Base-by-base conservation (phyloP, 1,140 invertebrate genomes). In the Zelostemma sp. region DNA sequence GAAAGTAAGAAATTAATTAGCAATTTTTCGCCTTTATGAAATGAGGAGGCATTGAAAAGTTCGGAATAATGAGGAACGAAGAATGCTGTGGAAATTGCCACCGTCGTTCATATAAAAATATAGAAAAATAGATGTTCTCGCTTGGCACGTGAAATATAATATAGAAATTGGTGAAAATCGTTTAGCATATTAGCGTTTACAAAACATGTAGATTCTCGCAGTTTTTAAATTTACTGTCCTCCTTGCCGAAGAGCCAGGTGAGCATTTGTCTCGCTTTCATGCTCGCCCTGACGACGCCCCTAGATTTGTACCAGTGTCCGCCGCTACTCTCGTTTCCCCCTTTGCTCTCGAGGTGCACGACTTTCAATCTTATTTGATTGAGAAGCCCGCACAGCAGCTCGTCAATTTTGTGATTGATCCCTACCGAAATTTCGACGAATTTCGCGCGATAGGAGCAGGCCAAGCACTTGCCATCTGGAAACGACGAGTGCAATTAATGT, bases 401-500 rank as follows among this genome's bases (percentile, higher is more conserved):
- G 83, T 96, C 94, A 16, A 95, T 93, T 74, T 95, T 95, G 85
- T 95, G 93, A 85, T 95, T 95, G 74, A 96, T 95, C 8, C 93
- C 94, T 9, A 95, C 94, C 3, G 94, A 95, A 28, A 95, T 91
- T 84, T 96, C 94, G 41, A 94, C 93, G 85, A 95, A 96, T 82
- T 96, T 96, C 16, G 91, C 91, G 43, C 92, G 90, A 80, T 93
- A 94, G 0, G 92, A 93, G 77, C 93, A 94, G 0, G 94, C 94
- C 68, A 95, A 82, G 76, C 93, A 94, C 83, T 93, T 93, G 15
- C 94, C 94, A 87, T 95, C 94, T 95, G 87, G 47, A 86, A 85
- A 63, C 45, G 9, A 40, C 40, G n/a, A 6, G n/a, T 8, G 35
- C 35, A 38, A 38, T 38, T 38, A 38, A 11, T 6, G 28, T 31